Evolutionary conservation across 2,113 vertebrate species (phyloP), one percentile per base, ranked within the genome.

Genomic region (Podilymbus podiceps): DNA sequence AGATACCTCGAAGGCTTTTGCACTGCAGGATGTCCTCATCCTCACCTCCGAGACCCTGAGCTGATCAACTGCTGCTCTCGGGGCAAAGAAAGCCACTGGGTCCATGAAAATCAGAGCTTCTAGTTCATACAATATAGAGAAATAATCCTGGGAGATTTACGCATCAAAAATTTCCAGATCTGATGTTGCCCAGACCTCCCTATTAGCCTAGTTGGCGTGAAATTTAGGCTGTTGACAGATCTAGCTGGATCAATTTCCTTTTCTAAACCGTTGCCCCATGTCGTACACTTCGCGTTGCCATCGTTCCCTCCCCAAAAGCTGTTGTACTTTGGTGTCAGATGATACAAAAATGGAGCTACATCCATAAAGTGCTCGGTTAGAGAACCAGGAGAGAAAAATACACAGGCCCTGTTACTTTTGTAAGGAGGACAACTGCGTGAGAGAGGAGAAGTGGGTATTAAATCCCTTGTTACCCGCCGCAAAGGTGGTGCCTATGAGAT

Each of bases 51-150:
- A 23, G 53, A 49, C 21, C 25, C 22, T 35, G 33, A 68, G 38
- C 42, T 78, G 55, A 19, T 35, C 30, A 44, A 8, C 21, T 11
- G 11, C 42, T 0, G 0, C 21, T 20, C 68, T 31, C 0, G 0
- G 22, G 53, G 38, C 31, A 55, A 53, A 86, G 49, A 74, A 38
- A 31, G 23, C 17, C 30, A 12, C 18, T 47, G 21, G 4, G 5
- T 24, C 42, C 9, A 5, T 8, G 24, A 30, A 88, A 72, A 81
- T 77, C 55, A n/a, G 44, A 64, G 49, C 11, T 78, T 68, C 59
- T 64, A 7, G 17, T 46, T 67, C 75, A 44, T 13, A 4, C 20
- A 81, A 49, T 21, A 81, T 25, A 27, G 77, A 85, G 12, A 53
- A 62, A 27, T 8, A 64, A 53, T 64, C 16, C 17, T 55, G 35